Percentiles rank a stretch among this genome's conserved stretches.
phyloP scores from a whole-genome alignment of 2,888 invertebrate genomes.

The Lasioglossum lativentre region DNA sequence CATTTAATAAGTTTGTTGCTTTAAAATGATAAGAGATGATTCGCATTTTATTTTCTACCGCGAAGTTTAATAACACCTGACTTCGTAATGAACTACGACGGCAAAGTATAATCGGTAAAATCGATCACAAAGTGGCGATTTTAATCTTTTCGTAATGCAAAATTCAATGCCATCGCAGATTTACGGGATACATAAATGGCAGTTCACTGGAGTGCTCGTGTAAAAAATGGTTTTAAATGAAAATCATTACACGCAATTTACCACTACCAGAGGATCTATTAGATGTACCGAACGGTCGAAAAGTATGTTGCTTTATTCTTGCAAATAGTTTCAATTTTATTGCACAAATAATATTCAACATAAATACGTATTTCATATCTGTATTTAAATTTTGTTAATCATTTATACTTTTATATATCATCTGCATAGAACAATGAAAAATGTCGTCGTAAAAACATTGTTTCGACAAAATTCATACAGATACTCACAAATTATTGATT shows the following conservation, averaged over 20 bases:
- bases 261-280: not conserved
- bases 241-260: not conserved
- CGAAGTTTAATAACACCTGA: constrained; percentile 23
- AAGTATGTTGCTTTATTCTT: not conserved
- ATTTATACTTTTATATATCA: not conserved
- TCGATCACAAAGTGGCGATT: constrained; percentile 26
- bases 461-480: not conserved
- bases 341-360: not conserved
- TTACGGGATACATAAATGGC: constrained; percentile 18
- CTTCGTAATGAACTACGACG: constrained; percentile 38
- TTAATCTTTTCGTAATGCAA: constrained; percentile 29
- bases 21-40: not conserved
- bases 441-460: not conserved
- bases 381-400: not conserved
- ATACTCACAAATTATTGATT: not conserved
- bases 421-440: not conserved
- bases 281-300: not conserved
- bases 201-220: not conserved
- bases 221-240: not conserved
- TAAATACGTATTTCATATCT: not conserved
- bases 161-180: constrained; percentile 22
- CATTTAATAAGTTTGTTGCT: not conserved
- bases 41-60: constrained; percentile 21
- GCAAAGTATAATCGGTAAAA: constrained; percentile 39
- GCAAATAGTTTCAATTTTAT: not conserved